Evolutionary conservation across 2,113 vertebrate species (phyloP).

Genomic region (Triplophysa siluroides): DNA sequence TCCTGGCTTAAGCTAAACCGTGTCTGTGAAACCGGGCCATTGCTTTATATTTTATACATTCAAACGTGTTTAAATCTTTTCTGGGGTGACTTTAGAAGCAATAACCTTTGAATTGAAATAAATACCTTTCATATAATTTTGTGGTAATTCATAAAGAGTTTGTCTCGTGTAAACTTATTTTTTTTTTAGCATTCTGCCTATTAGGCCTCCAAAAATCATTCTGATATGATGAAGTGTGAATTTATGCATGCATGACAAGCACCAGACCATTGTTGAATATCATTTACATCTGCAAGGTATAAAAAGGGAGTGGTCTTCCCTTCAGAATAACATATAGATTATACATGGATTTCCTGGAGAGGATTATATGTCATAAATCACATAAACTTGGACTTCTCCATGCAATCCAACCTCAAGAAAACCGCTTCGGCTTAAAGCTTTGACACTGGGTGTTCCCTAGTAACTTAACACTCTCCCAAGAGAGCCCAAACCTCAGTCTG

Average conservation of each 20-base stretch:
- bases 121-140: no score
- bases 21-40: no score
- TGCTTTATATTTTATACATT: not conserved
- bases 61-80: not conserved
- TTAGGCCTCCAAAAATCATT: not conserved
- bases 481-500: constrained; percentile 2
- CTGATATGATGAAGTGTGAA: constrained; percentile 1
- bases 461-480: constrained; percentile 42
- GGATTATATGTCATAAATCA: constrained; percentile 30
- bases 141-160: no score
- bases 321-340: constrained; percentile 28
- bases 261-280: constrained; percentile 33
- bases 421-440: not conserved
- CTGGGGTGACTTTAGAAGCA: no score
- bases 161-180: no score
- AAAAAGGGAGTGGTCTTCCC: constrained; percentile 30
- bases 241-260: not conserved
- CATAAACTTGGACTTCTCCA: not conserved
- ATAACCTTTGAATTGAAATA: no score
- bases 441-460: constrained; percentile 27
- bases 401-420: not conserved
- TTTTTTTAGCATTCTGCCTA: not conserved
- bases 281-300: constrained; percentile 15
- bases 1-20: no score
- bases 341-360: constrained; percentile 16